Percentiles rank a stretch among this genome's conserved stretches.
These are phyloP conservation scores for Perca fluviatilis DNA, from an alignment of 2,113 vertebrate species.

Conservation along the genomic window DNA sequence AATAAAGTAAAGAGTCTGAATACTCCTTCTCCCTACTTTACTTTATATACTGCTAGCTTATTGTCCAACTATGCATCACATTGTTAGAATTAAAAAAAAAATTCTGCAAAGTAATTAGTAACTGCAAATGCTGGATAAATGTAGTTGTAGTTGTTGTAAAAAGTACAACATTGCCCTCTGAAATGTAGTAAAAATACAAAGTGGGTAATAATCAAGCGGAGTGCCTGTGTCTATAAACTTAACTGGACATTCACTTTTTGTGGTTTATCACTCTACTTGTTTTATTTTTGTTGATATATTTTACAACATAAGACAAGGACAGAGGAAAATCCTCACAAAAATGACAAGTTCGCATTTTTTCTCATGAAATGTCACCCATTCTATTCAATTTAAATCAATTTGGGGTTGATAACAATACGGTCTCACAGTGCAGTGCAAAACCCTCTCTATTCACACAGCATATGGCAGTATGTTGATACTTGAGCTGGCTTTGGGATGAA, in stretches of 20 bases:
- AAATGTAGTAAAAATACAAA: background rate
- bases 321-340: background rate
- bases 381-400: conserved; percentile 15
- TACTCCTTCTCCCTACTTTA: background rate
- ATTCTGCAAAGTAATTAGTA: background rate
- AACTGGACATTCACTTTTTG: background rate
- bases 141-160: background rate
- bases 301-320: background rate
- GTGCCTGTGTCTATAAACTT: background rate
- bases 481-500: conserved; percentile 42
- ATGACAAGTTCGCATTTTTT: background rate
- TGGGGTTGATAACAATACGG: conserved; percentile 13
- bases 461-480: conserved; percentile 40
- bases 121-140: background rate
- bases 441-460: conserved; percentile 28
- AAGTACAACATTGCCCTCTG: background rate
- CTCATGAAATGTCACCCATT: background rate
- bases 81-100: background rate
- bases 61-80: background rate
- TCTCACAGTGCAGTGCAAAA: conserved; percentile 18
- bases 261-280: background rate
- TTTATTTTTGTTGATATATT: background rate
- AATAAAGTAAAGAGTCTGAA: background rate
- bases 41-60: background rate
- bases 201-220: background rate